Percentiles rank a stretch among this genome's conserved stretches.
Evolutionary conservation across 2,113 vertebrate genomes (phyloP).

Genomic region (Potamarius usumacintae): DNA sequence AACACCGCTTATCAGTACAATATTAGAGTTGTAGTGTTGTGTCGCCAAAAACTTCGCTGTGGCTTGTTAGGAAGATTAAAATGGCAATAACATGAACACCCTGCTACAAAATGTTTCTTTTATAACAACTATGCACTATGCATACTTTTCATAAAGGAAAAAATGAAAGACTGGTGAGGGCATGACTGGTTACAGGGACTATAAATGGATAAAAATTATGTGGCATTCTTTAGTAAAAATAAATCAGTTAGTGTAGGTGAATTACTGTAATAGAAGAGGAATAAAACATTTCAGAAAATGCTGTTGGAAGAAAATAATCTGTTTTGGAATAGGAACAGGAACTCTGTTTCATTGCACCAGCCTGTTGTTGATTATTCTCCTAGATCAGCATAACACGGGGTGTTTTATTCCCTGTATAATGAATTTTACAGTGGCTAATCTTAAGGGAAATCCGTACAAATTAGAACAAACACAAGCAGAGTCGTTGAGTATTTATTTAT

Average conservation of each 20-base stretch:
- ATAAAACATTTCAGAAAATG: background rate
- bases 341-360: background rate
- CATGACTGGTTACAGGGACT: background rate
- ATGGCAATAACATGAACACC: too few species aligned
- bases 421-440: background rate
- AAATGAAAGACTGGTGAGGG: background rate
- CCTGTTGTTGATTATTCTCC: background rate
- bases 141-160: background rate
- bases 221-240: background rate
- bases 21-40: background rate
- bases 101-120: background rate
- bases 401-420: background rate
- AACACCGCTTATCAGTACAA: background rate
- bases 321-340: background rate
- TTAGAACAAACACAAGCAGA: background rate
- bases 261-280: background rate
- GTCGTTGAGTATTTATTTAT: background rate
- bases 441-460: background rate
- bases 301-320: background rate
- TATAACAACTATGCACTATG: background rate
- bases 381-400: background rate
- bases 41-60: background rate
- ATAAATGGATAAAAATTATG: background rate
- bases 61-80: background rate
- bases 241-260: background rate